A percentile compares a stretch with the other conserved stretches of the same genome.
phyloP scores from a whole-genome alignment of 2,888 invertebrate species.

The Scaptomyza reducta region DNA sequence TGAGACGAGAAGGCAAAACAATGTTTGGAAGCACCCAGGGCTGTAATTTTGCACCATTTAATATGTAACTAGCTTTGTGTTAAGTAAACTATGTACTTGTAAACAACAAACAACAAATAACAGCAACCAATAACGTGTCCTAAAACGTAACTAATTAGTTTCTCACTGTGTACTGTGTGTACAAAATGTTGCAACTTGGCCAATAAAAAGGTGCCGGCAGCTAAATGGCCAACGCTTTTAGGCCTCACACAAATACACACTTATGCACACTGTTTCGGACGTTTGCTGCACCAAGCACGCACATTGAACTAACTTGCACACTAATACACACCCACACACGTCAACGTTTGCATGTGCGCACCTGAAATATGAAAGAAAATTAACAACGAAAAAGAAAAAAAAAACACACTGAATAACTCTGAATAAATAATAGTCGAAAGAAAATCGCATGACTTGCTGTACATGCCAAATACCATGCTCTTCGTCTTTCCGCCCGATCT shows the following conservation, averaged over 20 bases:
- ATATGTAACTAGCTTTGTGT: constrained; percentile 81
- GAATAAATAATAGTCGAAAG: constrained; percentile 41
- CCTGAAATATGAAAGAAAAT: constrained; percentile 45
- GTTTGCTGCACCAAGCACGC: constrained; percentile 50
- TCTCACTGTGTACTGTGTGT: constrained; percentile 41
- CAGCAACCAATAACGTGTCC: constrained; percentile 55
- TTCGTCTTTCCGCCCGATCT: constrained; percentile 20
- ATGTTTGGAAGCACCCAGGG: constrained; percentile 82
- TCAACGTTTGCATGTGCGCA: constrained; percentile 76
- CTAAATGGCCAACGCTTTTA: constrained; percentile 10
- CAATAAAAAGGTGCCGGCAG: constrained; percentile 23
- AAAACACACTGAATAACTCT: constrained; percentile 44
- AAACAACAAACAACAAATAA: constrained; percentile 40
- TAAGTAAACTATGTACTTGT: constrained; percentile 74
- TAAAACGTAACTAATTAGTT: constrained; percentile 52
- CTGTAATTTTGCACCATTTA: constrained; percentile 83
- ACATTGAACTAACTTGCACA: constrained; percentile 50
- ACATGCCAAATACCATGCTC: constrained; percentile 36
- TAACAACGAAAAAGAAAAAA: constrained; percentile 17
- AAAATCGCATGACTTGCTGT: constrained; percentile 65
- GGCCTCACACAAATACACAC: constrained; percentile 22
- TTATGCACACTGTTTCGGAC: constrained; percentile 20
- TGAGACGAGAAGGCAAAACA: constrained; percentile 80
- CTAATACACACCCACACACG: constrained; percentile 25
- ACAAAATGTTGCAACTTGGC: constrained; percentile 35